These are phyloP conservation scores for Anticlea derivata DNA, from an alignment of 2,888 invertebrate genomes.

Conservation along the genomic window DNA sequence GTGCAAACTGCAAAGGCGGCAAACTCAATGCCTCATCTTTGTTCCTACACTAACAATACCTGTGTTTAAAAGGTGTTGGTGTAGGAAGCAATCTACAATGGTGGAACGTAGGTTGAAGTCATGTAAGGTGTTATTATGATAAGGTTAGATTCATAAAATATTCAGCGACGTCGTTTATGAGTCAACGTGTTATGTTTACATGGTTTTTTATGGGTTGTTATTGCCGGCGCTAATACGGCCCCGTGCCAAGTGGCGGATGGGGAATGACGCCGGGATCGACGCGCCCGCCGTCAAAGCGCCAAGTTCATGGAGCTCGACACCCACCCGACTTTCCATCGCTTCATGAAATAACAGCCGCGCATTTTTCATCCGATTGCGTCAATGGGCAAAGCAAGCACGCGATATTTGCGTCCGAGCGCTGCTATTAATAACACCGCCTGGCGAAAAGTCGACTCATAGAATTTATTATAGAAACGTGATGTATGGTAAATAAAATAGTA, in stretches of 20 bases:
- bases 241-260: constrained; percentile 35
- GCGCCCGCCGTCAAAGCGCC: constrained; percentile 47
- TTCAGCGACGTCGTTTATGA: constrained; percentile 27
- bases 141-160: constrained; percentile 22
- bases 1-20: not conserved
- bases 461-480: constrained; percentile 74
- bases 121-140: constrained; percentile 2
- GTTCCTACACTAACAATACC: not conserved
- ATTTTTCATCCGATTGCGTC: constrained; percentile 81
- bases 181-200: constrained; percentile 58
- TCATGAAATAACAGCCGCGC: constrained; percentile 75
- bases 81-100: constrained; percentile 12
- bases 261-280: constrained; percentile 38
- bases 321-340: constrained; percentile 67
- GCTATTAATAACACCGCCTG: constrained; percentile 75
- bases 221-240: constrained; percentile 47
- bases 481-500: constrained; percentile 78
- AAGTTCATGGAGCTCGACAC: constrained; percentile 71
- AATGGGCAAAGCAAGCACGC: constrained; percentile 73
- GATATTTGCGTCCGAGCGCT: constrained; percentile 76
- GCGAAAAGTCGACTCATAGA: constrained; percentile 74
- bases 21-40: not conserved
- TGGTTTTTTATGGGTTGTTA: constrained; percentile 56
- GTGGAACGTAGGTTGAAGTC: constrained; percentile 4
- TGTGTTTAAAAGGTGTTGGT: constrained; percentile 7